Base-by-base conservation (phyloP, 1,140 invertebrate genomes). In the Heliconius hewitsoni region DNA sequence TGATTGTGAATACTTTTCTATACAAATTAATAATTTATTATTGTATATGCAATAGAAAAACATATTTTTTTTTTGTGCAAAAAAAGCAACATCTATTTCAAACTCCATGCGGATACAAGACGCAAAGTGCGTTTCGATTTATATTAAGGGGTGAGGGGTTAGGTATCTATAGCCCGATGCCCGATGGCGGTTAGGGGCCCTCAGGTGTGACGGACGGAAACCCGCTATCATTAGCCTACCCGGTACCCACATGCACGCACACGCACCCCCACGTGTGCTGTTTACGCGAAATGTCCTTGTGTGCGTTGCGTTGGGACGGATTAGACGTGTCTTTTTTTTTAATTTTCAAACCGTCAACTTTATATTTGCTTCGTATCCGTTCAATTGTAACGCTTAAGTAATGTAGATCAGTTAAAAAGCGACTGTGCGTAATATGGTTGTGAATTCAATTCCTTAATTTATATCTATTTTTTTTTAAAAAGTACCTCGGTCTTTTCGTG, bases 121-220 rank as follows among this genome's bases (percentile, higher is more conserved):
- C 84, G 81, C 84, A 81, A 80, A 89, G 83, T 89, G 88, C 89
- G 87, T 91, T 81, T 76, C 78, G 80, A 82, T 85, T 82, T 84
- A 89, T 86, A 89, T 93, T 91, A 91, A 91, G 90, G 92, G 91
- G 90, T 90, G 86, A 89, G 90, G 91, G 90, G 91, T 85, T 87
- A 86, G 89, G 89, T 92, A 91, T 91, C 89, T 89, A 90, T 90
- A 90, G 85, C 90, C 86, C 90, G 91, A 90, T 90, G 92, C 89
- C 86, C 90, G 91, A 89, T 90, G 92, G 84, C 92, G 92, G 92
- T 94, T 94, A 90, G 80, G 83, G 77, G 87, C 92, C 88, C 91
- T 94, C 92, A 94, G 92, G 91, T 94, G 92, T 94, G 92, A 94
- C 92, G 91, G 89, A 83, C 92, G 92, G 92, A 94, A 94, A 89